Conservation (phyloP, 2,113 vertebrate genomes). For the Jacana jacana region DNA sequence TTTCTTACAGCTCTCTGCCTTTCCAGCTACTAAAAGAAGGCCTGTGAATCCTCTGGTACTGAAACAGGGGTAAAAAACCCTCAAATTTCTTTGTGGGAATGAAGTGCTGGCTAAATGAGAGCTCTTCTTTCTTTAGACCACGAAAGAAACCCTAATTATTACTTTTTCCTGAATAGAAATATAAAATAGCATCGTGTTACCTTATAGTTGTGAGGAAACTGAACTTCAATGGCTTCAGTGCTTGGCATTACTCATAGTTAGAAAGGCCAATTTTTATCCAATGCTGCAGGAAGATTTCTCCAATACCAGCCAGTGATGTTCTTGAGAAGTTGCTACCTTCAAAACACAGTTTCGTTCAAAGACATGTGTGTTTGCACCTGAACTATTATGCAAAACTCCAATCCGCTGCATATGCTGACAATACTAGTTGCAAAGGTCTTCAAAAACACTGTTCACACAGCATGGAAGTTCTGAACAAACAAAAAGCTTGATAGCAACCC, state of each 20-base stretch:
- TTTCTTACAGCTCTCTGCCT: not conserved
- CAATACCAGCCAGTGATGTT: not conserved
- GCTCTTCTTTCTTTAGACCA: not conserved
- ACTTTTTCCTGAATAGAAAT: not conserved
- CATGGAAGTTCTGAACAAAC: constrained; percentile 11
- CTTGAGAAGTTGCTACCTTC: not conserved
- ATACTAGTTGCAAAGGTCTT: constrained; percentile 31
- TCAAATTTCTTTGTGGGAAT: not conserved
- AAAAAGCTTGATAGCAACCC: constrained; percentile 32
- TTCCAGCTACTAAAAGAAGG: not conserved
- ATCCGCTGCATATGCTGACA: not conserved
- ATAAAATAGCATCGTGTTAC: not conserved
- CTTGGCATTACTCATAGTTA: not conserved
- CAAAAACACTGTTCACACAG: constrained; percentile 16
- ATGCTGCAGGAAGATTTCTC: not conserved
- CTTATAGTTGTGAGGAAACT: not conserved
- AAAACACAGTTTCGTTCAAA: constrained; percentile 24
- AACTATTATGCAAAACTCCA: not conserved
- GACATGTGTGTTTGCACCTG: not conserved
- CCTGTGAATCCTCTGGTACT: not conserved
- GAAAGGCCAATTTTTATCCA: constrained; percentile 14
- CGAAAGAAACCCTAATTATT: not conserved
- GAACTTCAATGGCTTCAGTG: not conserved
- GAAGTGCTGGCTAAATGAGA: not conserved
- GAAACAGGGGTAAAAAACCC: not conserved